Evolutionary conservation across 2,113 vertebrate genomes (phyloP), one percentile per base, ranked within the genome.

Genomic region (Pontoporia blainvillei): DNA sequence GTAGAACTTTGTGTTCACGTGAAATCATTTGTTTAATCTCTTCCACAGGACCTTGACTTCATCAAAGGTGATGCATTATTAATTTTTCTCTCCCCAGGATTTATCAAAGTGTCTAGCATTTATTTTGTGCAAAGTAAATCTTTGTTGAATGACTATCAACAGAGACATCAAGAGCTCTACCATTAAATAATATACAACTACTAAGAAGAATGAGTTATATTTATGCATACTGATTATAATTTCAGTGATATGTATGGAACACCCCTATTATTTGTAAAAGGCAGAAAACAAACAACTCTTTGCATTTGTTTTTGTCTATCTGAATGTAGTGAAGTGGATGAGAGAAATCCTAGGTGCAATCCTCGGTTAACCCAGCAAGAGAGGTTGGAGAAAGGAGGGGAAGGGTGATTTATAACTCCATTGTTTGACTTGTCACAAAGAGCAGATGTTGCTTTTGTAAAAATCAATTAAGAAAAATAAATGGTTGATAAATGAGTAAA

Each of bases 401-500:
- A 72, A 78, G 46, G n/a, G 29, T 61, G 90, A 81, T 76, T 93
- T 85, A 61, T 66, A 59, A 86, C 39, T 89, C 71, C n/a, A 29
- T 76, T 20, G 34, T 94, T 93, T 59, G 57, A 41, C 76, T 86
- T 92, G 81, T 62, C 85, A 92, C 78, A 92, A 92, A 94, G 59
- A 72, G 31, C 39, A 64, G 85, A 73, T 44, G 29, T 27, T 83
- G 18, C 31, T 87, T 96, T 94, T 61, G 25, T 66, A 92, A 95
- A 76, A 95, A 81, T 54, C 61, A 85, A 76, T 94, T 90, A 95
- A 75, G 59, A 66, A 96, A 96, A 96, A 52, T 73, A 64, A 94
- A 39, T 83, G 52, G 62, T 72, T 86, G 52, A 61, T 81, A 23
- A 54, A 25, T 83, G 66, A 89, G 12, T 96, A 95, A 96, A 86